A percentile compares a stretch with the other conserved stretches of the same genome.
phyloP scores from a whole-genome alignment of 2,113 vertebrate species.

The Channa argus region DNA sequence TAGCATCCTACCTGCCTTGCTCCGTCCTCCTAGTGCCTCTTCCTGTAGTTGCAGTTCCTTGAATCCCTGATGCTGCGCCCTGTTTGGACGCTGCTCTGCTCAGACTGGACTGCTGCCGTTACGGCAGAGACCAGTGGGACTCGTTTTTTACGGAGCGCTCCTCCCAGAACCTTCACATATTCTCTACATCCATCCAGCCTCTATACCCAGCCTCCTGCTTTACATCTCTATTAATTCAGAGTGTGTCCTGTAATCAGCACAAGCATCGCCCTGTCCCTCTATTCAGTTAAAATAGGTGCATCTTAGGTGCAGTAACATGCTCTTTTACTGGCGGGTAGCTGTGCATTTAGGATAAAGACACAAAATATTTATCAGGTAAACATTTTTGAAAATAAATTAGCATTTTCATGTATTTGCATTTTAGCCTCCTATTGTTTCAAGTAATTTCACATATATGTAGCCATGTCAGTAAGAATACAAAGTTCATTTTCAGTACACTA shows the following conservation, averaged over 20 bases:
- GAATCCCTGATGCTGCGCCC: conserved; percentile 55
- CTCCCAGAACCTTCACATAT: conserved; percentile 54
- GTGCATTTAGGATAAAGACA: too few relatives aligned
- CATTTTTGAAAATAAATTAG: too few relatives aligned
- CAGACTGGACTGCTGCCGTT: conserved; percentile 50
- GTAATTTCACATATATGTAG: too few relatives aligned
- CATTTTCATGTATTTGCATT: too few relatives aligned
- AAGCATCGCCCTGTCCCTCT: conserved; percentile 36
- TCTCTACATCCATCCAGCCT: conserved; percentile 23
- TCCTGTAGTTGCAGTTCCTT: conserved; percentile 55
- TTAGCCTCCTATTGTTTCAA: too few relatives aligned
- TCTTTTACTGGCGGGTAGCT: not conserved
- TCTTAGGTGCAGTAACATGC: not conserved
- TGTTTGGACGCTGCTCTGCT: conserved; percentile 41
- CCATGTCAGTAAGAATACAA: too few relatives aligned
- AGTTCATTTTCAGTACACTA: too few relatives aligned
- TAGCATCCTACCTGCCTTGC: conserved; percentile 73
- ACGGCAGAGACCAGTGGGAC: conserved; percentile 18
- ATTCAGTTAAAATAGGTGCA: not conserved
- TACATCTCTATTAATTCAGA: conserved; percentile 59
- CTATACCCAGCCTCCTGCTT: conserved; percentile 1
- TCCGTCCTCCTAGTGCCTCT: conserved; percentile 63
- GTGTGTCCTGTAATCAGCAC: conserved; percentile 61
- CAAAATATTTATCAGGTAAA: too few relatives aligned
- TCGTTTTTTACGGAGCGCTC: conserved; percentile 64